Conservation (phyloP, 2,888 invertebrate species). For the Ferrisia virgata region DNA sequence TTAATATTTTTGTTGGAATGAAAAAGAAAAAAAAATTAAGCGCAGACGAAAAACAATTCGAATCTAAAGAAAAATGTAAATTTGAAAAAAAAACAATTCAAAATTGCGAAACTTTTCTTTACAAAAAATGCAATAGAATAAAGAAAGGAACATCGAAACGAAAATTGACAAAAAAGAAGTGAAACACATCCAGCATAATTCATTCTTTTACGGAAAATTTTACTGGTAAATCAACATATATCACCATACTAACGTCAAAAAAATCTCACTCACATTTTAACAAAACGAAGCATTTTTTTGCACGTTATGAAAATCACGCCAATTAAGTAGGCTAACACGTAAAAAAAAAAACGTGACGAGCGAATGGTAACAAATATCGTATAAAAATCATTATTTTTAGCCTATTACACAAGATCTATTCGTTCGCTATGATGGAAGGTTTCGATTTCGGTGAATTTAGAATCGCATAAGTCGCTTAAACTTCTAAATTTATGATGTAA, state of each 20-base stretch:
- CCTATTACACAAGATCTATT: neutral
- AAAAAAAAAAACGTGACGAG: neutral
- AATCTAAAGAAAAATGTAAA: neutral
- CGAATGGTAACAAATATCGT: neutral
- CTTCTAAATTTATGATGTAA: constrained; percentile 30
- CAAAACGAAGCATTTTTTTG: neutral
- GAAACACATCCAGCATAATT: neutral
- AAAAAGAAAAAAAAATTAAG: neutral
- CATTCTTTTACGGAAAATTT: neutral
- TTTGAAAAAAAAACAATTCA: neutral
- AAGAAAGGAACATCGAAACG: neutral
- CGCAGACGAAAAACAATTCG: neutral
- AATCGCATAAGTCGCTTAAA: constrained; percentile 31
- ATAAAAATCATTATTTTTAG: neutral
- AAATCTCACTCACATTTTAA: too few species aligned
- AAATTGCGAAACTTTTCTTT: neutral
- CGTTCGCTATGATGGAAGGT: constrained; percentile 6
- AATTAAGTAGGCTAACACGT: neutral
- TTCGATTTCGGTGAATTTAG: constrained; percentile 35
- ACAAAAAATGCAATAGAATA: neutral
- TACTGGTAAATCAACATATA: neutral
- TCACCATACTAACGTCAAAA: neutral
- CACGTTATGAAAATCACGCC: neutral
- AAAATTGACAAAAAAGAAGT: neutral
- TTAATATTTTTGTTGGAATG: neutral